Evolutionary conservation across 37 sponge, comb jelly and placozoan genomes (phyloP), one percentile per base, ranked within the genome.

Genomic region (Hexactinellida sp.): DNA sequence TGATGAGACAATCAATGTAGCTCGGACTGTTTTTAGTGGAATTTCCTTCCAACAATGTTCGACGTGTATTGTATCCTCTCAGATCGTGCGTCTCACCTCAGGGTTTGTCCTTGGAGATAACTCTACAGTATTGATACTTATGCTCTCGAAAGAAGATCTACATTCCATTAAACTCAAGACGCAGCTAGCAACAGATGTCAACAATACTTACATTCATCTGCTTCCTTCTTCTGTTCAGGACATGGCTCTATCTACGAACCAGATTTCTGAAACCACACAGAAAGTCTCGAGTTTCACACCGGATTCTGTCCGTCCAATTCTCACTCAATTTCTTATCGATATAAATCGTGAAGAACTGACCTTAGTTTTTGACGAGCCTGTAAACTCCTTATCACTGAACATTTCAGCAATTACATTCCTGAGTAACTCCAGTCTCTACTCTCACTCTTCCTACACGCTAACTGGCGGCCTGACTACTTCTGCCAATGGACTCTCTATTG

Each of bases 301-400:
- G 24, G 96, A 95, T 82, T 88, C 88, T 24, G 87, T 88, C 1
- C 54, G 86, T 51, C 96, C 96, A 0, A 28, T 28, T 54, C 89
- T 93, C 39, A 55, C 87, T 35, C 38, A 54, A 0, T 93, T 95
- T 82, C 39, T 21, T 1, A 55, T 93, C 52, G 92, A 91, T 87
- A 84, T 95, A 21, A 87, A 91, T 54, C 90, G 90, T 41, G 88
- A 92, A 16, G 85, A 88, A 0, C 38, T 95, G 32, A 89, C 89
- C 0, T 41, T 94, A 0, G 87, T 92, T 24, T 94, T 94, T 89
- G 89, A 92, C 55, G 92, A 94, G 84, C 91, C 95, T 37, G 89
- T 94, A 0, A 92, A 92, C 36, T 30, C 88, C 21, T 82, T 85
- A 37, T 88, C 92, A 36, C 85, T 94, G 36, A 86, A 85, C 38